These are phyloP conservation scores for Eupithecia dodoneata DNA, from an alignment of 2,888 invertebrate species.

Conservation along the genomic window DNA sequence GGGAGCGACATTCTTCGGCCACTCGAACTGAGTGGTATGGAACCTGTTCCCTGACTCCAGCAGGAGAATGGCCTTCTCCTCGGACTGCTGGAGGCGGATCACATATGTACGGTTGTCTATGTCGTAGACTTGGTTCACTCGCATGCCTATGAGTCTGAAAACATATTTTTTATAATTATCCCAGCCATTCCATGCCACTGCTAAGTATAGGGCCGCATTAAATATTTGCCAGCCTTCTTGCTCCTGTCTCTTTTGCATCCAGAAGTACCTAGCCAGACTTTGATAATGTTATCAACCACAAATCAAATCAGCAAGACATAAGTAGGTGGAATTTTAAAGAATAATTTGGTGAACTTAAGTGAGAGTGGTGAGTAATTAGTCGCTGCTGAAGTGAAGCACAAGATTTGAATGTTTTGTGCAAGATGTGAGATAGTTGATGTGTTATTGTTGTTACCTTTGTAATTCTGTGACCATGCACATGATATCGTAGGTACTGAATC, in stretches of 20 bases:
- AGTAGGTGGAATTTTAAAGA: not conserved
- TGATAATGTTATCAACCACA: no score
- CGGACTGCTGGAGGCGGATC: slow-evolving; percentile 92
- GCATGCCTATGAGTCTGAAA: slow-evolving; percentile 92
- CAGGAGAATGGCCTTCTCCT: slow-evolving; percentile 94
- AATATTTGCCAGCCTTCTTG: no score
- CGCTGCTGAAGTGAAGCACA: not conserved
- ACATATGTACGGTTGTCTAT: slow-evolving; percentile 98
- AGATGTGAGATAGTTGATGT: no score
- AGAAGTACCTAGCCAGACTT: no score
- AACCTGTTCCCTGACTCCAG: slow-evolving; percentile 97
- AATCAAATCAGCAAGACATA: not conserved
- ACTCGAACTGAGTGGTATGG: slow-evolving; percentile 97
- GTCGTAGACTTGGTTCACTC: slow-evolving; percentile 98
- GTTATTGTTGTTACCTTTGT: slow-evolving; percentile 86
- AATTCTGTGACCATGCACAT: slow-evolving; percentile 94
- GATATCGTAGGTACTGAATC: slow-evolving; percentile 97
- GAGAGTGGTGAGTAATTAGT: not conserved
- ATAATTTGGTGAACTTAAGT: not conserved
- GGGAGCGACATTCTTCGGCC: slow-evolving; percentile 98
- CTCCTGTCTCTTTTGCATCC: no score
- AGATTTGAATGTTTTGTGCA: not conserved
- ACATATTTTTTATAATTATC: not conserved
- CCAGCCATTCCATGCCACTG: no score
- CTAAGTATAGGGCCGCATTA: no score